Evolutionary conservation across 2,113 vertebrate genomes (phyloP).

Genomic region (Podilymbus podiceps): DNA sequence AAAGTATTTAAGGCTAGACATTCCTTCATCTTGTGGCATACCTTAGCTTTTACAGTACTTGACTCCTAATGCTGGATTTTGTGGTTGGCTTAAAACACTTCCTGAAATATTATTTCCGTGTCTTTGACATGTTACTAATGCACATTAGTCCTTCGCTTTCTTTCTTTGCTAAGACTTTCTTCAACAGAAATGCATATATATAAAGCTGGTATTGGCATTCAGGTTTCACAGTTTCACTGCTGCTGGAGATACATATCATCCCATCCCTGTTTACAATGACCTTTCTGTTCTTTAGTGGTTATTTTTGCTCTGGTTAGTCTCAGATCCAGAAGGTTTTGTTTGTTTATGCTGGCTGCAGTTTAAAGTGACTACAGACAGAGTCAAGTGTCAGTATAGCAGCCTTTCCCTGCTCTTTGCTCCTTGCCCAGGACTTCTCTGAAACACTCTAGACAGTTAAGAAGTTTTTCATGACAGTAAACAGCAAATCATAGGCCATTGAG

Average conservation of each 20-base stretch:
- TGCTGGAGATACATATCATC: background rate
- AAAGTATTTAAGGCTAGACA: background rate
- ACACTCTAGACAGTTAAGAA: background rate
- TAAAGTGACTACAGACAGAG: background rate
- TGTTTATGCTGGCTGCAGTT: background rate
- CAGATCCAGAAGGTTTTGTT: background rate
- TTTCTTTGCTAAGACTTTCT: background rate
- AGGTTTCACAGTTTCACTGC: background rate
- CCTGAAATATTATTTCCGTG: background rate
- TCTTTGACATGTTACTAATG: background rate
- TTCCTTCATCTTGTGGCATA: background rate
- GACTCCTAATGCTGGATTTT: background rate
- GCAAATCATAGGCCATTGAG: background rate
- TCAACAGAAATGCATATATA: background rate
- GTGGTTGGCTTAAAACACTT: background rate
- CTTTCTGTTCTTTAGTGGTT: background rate
- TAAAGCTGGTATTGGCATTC: background rate
- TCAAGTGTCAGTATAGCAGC: background rate
- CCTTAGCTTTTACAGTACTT: background rate
- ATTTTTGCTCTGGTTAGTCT: background rate
- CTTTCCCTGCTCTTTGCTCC: background rate
- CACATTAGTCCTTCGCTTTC: background rate
- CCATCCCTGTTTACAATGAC: background rate
- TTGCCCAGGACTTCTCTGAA: background rate
- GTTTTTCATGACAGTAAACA: background rate